These are phyloP conservation scores for Drosophila meridionalis DNA, from an alignment of 2,888 invertebrate species.

Conservation along the genomic window DNA sequence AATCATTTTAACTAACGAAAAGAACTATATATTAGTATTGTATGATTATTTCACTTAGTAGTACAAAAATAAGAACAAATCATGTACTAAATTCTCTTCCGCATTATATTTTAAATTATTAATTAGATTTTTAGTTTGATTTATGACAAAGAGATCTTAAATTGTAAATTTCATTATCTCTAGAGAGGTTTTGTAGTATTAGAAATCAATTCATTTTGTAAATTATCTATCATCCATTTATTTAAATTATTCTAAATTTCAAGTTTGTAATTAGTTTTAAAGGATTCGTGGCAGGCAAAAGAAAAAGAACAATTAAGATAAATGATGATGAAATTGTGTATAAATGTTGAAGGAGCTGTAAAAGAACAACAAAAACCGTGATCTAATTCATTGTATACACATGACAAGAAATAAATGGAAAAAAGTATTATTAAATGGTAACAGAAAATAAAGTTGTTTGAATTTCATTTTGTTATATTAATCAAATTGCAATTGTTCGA, in stretches of 20 bases:
- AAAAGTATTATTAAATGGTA: conserved; percentile 77
- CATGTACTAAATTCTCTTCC: conserved; percentile 35
- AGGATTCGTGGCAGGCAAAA: conserved; percentile 42
- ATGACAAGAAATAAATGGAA: conserved; percentile 70
- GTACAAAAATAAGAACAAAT: conserved; percentile 31
- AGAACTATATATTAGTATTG: conserved; percentile 42
- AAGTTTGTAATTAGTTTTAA: conserved; percentile 41
- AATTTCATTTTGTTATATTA: neutral
- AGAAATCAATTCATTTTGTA: conserved; percentile 57
- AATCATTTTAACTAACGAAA: conserved; percentile 41
- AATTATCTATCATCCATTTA: conserved; percentile 59
- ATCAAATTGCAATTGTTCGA: neutral
- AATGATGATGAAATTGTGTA: conserved; percentile 49
- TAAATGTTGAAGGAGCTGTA: conserved; percentile 52
- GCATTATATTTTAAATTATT: conserved; percentile 30
- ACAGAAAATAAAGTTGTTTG: conserved; percentile 10
- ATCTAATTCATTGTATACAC: conserved; percentile 73
- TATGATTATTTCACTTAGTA: conserved; percentile 45
- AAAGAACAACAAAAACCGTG: conserved; percentile 66
- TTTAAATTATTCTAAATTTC: conserved; percentile 47
- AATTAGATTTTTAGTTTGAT: conserved; percentile 2
- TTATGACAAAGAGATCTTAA: conserved; percentile 13
- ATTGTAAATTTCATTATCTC: conserved; percentile 21
- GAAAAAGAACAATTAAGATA: conserved; percentile 52
- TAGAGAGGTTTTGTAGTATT: conserved; percentile 39